Base-by-base conservation (phyloP, 2,797 vertebrate genomes). In the Atherinosoma microstoma region DNA sequence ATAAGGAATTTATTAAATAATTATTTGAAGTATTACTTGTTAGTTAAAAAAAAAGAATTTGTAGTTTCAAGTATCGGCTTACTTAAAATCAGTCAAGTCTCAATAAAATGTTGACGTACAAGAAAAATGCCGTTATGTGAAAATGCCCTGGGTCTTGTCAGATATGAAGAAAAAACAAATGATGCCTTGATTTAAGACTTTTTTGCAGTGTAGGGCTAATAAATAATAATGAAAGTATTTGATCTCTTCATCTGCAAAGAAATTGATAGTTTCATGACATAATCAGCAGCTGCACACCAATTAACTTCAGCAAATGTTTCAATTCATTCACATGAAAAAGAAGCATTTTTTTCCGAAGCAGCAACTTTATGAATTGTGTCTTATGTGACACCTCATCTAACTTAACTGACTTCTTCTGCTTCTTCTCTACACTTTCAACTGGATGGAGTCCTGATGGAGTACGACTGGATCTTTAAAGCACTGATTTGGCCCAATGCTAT, bases 401-500 rank as follows among this genome's bases (percentile, higher is more conserved):
- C 8, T 22, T 11, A 51, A 9, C 22, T 54, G 11, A 54, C 3
- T 54, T 54, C 24, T 22, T 54, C 9, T 36, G 2, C 24, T 27
- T 27, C 24, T 27, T 27, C 24, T 27, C 24, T 27, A 62, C 18
- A 51, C 36, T 53, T 22, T 32, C 4, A 18, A 27, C 22, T 3
- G 38, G 11, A 58, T 40, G 35, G 24, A 56, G 42, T 34, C 45
- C 13, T 45, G 62, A 30, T 45, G 16, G 38, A 16, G 64, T 35
- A 9, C 3, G 13, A 56, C 58, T 42, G 47, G n/a, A 58, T 34
- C 61, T 24, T 47, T 12, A 27, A 60, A 40, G 58, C 47, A 51
- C 54, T 34, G 6, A 54, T 73, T 70, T 58, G 51, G 72, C 63
- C 63, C 35, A 27, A 16, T 56, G 40, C 57, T 36, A 56, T 64